A percentile compares a stretch with the other conserved stretches of the same genome.
These are phyloP conservation scores for Drosophila anomelani DNA, from an alignment of 2,888 invertebrate species.

Conservation along the genomic window DNA sequence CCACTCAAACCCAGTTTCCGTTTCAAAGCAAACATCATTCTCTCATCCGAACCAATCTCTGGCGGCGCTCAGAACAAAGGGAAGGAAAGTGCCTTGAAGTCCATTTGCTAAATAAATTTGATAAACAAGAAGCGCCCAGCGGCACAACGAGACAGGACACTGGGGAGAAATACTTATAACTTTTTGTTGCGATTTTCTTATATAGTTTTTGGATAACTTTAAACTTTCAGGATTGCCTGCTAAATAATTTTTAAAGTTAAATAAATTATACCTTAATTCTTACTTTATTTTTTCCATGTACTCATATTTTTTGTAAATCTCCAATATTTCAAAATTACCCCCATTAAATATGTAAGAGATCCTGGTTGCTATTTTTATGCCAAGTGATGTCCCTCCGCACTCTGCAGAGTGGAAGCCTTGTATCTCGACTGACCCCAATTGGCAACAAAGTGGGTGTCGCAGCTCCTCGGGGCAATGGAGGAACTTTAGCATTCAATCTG, in stretches of 20 bases:
- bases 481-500: constrained; percentile 40
- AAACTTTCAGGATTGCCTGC: not conserved
- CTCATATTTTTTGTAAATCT: not conserved
- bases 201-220: not conserved
- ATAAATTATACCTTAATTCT: not conserved
- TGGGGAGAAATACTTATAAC: not conserved
- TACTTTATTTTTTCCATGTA: not conserved
- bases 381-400: not conserved
- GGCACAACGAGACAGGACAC: constrained; percentile 15
- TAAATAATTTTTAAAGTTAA: too few relatives aligned
- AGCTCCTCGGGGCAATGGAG: constrained; percentile 18
- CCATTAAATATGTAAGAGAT: not conserved
- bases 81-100: constrained; percentile 43
- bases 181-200: too few relatives aligned
- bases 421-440: constrained; percentile 35
- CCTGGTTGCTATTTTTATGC: constrained; percentile 3
- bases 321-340: not conserved
- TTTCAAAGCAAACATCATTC: constrained; percentile 39
- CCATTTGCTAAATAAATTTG: constrained; percentile 54
- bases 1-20: constrained; percentile 48
- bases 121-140: constrained; percentile 31
- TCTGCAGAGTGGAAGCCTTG: constrained; percentile 7
- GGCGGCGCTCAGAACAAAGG: constrained; percentile 36
- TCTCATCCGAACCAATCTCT: constrained; percentile 26
- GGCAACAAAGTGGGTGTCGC: constrained; percentile 37